Percentiles rank a stretch among this genome's conserved stretches.
These are phyloP conservation scores for Entomobrya multifasciata DNA, from an alignment of 2,888 invertebrate genomes.

Conservation along the genomic window DNA sequence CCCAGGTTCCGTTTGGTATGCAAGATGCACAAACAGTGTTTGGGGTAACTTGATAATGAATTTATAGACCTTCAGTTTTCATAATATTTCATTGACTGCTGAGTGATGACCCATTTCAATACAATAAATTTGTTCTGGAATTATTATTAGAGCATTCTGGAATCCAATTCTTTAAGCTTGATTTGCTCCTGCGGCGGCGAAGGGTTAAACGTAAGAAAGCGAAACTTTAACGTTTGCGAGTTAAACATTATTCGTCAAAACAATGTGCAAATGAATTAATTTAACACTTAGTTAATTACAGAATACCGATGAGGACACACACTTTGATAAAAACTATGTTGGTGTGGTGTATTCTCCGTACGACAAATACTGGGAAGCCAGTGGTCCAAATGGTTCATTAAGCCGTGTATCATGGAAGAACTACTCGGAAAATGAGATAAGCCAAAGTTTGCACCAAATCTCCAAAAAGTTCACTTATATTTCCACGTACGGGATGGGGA, in stretches of 20 bases:
- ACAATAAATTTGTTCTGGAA: no score
- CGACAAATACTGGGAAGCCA: slow-evolving; percentile 64
- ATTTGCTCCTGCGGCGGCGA: slow-evolving; percentile 26
- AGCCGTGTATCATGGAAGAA: slow-evolving; percentile 26
- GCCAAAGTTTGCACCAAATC: slow-evolving; percentile 32
- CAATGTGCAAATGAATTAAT: not conserved
- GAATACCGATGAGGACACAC: not conserved
- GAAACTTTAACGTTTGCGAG: not conserved
- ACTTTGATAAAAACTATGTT: slow-evolving; percentile 68
- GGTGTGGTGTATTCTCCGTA: slow-evolving; percentile 71
- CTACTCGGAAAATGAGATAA: slow-evolving; percentile 56
- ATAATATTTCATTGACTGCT: no score
- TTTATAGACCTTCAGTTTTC: no score
- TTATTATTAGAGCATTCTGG: slow-evolving; percentile 29
- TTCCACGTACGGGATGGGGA: slow-evolving; percentile 72
- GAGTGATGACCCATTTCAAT: not conserved
- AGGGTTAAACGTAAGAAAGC: slow-evolving; percentile 29
- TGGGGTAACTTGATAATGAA: not conserved
- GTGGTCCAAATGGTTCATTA: slow-evolving; percentile 20
- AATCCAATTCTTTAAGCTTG: not conserved
- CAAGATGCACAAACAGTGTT: not conserved
- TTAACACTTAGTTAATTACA: not conserved
- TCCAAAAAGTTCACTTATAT: slow-evolving; percentile 63
- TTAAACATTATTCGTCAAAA: not conserved
- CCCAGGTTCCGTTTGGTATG: not conserved